Conservation (phyloP, 1,140 invertebrate species). For the Drosophila paulistorum region DNA sequence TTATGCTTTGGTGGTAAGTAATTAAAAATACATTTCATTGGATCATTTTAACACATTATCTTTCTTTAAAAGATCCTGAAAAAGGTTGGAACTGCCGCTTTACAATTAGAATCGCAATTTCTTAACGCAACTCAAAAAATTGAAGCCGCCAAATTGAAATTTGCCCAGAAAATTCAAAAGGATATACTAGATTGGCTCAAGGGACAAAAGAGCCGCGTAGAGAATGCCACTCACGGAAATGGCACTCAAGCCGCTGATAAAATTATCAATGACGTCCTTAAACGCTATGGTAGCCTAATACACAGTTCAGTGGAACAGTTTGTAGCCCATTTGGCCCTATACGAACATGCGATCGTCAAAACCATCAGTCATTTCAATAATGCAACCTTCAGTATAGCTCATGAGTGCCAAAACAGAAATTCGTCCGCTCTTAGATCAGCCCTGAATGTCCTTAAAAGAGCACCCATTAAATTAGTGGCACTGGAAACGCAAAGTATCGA, state of each 20-base stretch:
- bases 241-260: conserved; percentile 24
- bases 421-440: conserved; percentile 7
- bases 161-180: conserved; percentile 1
- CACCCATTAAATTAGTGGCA: conserved; percentile 4
- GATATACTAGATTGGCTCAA: conserved; percentile 35
- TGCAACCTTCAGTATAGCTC: conserved; percentile 9
- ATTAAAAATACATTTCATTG: not conserved
- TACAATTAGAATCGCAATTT: conserved; percentile 17
- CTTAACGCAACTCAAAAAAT: conserved; percentile 25
- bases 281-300: not conserved
- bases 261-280: conserved; percentile 22
- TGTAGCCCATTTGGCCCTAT: conserved; percentile 4
- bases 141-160: not conserved
- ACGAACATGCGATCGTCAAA: conserved; percentile 25
- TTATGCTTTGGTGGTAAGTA: conserved; percentile 11
- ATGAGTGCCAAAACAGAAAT: conserved; percentile 23
- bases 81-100: not conserved
- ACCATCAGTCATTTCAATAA: conserved; percentile 11
- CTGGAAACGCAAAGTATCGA: conserved; percentile 17
- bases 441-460: not conserved
- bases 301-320: conserved; percentile 29
- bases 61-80: not conserved
- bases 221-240: conserved; percentile 23
- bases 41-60: not conserved
- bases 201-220: conserved; percentile 38